Evolutionary conservation across 1,140 invertebrate genomes (phyloP), one percentile per base, ranked within the genome.

Genomic region (Arctopsyche grandis): DNA sequence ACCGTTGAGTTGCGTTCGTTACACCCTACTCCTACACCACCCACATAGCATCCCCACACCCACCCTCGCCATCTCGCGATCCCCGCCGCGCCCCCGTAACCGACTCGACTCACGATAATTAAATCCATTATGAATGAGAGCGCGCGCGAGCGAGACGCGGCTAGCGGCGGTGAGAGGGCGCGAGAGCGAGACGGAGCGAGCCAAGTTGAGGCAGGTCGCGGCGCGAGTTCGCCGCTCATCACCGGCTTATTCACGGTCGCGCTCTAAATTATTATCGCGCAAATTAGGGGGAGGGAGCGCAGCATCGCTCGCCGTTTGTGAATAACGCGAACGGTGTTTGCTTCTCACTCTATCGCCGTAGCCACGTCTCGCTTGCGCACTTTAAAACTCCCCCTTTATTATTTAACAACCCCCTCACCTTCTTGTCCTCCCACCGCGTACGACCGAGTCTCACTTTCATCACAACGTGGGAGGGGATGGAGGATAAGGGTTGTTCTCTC

Each of bases 41-140:
- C 63, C 63, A 3, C 10, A 58, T 22, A 14, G 7, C 21, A 9
- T 10, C 21, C 63, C 24, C 63, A 14, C 48, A 52, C 12, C 48
- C 48, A 52, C 12, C 48, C 48, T 5, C 48, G 3, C 48, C 48
- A 16, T 12, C 12, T 52, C 10, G 1, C 4, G 48, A n/a, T n/a
- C n/a, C n/a, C n/a, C n/a, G n/a, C n/a, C n/a, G n/a, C n/a, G n/a
- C n/a, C n/a, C n/a, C n/a, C n/a, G n/a, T n/a, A n/a, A n/a, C 48
- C 10, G 16, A 52, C 48, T 52, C 48, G 48, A 79, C 78, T 48
- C 44, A 79, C 77, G 79, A 80, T 82, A 82, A 82, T 82, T 82
- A 82, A 82, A 80, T 82, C 81, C 81, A 82, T 82, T 82, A 82
- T 80, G 81, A 82, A 80, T 79, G 81, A 69, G 77, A 60, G 44